Percentiles rank a stretch among this genome's conserved stretches.
These are phyloP conservation scores for Andrena bicolor DNA, from an alignment of 2,888 invertebrate species.

Conservation along the genomic window DNA sequence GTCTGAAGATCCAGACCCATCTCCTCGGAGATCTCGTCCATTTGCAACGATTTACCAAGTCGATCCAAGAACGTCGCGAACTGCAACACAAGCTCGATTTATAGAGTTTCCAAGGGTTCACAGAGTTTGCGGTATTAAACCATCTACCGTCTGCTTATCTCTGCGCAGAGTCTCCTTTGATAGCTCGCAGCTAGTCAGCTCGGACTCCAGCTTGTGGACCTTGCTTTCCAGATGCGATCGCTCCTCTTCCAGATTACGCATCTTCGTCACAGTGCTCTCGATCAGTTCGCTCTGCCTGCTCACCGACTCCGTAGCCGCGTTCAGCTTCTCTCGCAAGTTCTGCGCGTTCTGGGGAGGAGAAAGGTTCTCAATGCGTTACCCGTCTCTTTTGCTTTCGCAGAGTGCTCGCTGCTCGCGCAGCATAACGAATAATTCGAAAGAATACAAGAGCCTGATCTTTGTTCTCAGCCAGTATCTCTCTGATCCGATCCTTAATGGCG, in stretches of 20 bases:
- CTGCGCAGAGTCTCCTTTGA: constrained; percentile 90
- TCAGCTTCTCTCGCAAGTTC: constrained; percentile 91
- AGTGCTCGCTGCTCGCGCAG: neutral
- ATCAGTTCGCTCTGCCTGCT: constrained; percentile 87
- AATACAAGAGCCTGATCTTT: constrained; percentile 91
- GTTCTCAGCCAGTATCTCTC: constrained; percentile 91
- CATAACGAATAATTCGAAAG: neutral
- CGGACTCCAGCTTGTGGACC: constrained; percentile 92
- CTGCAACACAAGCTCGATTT: constrained; percentile 82
- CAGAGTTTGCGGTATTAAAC: neutral
- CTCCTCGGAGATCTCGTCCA: constrained; percentile 93
- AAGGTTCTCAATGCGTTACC: neutral
- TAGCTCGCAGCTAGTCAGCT: constrained; percentile 90
- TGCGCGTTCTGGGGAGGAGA: constrained; percentile 89
- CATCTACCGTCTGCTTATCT: constrained; percentile 91
- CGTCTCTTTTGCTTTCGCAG: no score
- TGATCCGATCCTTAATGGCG: constrained; percentile 91
- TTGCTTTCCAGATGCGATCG: constrained; percentile 90
- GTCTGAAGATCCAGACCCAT: constrained; percentile 93
- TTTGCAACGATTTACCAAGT: constrained; percentile 92
- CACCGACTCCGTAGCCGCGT: constrained; percentile 90
- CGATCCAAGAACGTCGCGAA: constrained; percentile 94
- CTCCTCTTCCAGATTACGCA: constrained; percentile 91
- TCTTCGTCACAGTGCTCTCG: constrained; percentile 77
- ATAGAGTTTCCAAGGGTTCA: neutral